A percentile compares a stretch with the other conserved stretches of the same genome.
phyloP scores from a whole-genome alignment of 2,113 vertebrate species.

The Syngnathus floridae region DNA sequence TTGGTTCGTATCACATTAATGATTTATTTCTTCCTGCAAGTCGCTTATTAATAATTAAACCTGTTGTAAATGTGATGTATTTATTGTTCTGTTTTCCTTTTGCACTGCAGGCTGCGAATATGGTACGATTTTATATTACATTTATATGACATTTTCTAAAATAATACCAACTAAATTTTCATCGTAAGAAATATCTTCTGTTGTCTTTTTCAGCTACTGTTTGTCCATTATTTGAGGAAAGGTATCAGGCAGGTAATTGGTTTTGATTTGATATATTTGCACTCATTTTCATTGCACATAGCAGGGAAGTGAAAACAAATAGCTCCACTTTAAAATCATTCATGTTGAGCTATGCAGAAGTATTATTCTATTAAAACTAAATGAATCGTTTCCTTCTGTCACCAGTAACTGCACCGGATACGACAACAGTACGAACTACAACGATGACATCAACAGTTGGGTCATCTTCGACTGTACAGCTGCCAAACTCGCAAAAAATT shows the following conservation, averaged over 20 bases:
- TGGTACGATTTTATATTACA: neutral
- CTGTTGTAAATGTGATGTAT: neutral
- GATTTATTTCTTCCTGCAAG: neutral
- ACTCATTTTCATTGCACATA: neutral
- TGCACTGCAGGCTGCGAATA: constrained; percentile 7
- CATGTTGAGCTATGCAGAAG: no score
- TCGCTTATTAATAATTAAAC: neutral
- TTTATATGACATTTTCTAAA: neutral
- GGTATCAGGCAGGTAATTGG: neutral
- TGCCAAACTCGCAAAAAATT: neutral
- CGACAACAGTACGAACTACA: neutral
- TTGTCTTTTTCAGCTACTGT: neutral
- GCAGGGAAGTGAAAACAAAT: no score
- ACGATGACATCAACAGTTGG: neutral
- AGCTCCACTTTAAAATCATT: no score
- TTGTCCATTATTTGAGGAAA: neutral
- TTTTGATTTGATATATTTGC: neutral
- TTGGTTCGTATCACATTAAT: neutral
- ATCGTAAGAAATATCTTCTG: neutral
- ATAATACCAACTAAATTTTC: neutral
- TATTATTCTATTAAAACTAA: no score
- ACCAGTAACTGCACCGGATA: neutral
- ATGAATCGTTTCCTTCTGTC: neutral
- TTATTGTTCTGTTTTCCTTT: neutral
- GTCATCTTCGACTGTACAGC: neutral